Percentiles rank a stretch among this genome's conserved stretches.
phyloP scores from a whole-genome alignment of 2,888 invertebrate species.

The Diloba caeruleocephala region DNA sequence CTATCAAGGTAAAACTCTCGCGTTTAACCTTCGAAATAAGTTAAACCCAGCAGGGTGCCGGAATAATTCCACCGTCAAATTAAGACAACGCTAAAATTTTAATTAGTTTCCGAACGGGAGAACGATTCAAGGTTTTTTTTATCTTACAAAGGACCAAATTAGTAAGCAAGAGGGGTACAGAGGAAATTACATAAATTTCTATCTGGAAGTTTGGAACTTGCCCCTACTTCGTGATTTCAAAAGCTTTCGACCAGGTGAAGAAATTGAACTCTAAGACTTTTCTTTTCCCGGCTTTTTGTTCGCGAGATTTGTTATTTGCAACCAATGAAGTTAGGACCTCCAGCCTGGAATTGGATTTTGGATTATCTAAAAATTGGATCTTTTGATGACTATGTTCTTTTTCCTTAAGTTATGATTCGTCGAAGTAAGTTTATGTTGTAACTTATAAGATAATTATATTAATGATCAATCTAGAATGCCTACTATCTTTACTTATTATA shows the following conservation, averaged over 20 bases:
- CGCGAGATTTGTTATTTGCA: conserved; percentile 50
- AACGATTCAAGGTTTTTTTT: conserved; percentile 37
- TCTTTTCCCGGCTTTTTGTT: conserved; percentile 32
- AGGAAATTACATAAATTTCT: conserved; percentile 58
- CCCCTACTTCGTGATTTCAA: conserved; percentile 5
- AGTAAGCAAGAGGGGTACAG: conserved; percentile 46
- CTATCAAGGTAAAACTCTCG: no score
- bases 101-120: conserved; percentile 52
- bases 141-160: conserved; percentile 49
- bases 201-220: conserved; percentile 40
- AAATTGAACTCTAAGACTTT: conserved; percentile 33
- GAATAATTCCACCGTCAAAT: conserved; percentile 47
- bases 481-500: not conserved
- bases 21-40: conserved; percentile 13
- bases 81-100: conserved; percentile 52
- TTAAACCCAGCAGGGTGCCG: conserved; percentile 22
- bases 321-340: conserved; percentile 43
- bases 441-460: not conserved
- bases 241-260: conserved; percentile 17
- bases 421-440: not conserved
- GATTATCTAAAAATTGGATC: conserved; percentile 50
- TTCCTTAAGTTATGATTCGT: conserved; percentile 12
- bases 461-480: not conserved
- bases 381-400: conserved; percentile 31
- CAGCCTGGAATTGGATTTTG: conserved; percentile 45